Evolutionary conservation across 2,888 invertebrate genomes (phyloP).

Genomic region (Noctua pronuba): DNA sequence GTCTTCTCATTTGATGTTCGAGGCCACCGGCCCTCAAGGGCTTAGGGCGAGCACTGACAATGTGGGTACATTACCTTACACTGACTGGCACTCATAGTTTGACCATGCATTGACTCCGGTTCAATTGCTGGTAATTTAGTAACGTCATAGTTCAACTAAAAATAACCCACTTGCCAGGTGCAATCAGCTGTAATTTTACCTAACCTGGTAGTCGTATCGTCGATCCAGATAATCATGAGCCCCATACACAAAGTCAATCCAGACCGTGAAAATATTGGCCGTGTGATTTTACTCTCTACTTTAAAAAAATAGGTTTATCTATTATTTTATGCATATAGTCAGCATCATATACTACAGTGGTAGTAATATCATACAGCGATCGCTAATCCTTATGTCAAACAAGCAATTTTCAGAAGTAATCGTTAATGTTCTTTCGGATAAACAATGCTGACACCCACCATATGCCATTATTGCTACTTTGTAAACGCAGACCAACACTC

Average conservation of each 20-base stretch:
- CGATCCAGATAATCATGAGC: neutral
- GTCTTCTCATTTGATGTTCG: conserved; percentile 6
- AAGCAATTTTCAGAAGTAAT: neutral
- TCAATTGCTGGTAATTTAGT: neutral
- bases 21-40: neutral
- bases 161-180: neutral
- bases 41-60: conserved; percentile 5
- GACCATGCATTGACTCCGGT: neutral
- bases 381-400: neutral
- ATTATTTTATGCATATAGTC: neutral
- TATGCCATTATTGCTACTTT: neutral
- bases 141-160: neutral
- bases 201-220: neutral
- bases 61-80: conserved; percentile 17
- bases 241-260: too few relatives aligned
- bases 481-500: conserved; percentile 7
- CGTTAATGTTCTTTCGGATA: conserved; percentile 15
- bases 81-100: conserved; percentile 21
- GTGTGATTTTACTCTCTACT: neutral
- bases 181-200: neutral
- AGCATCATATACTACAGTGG: neutral
- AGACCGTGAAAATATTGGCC: neutral
- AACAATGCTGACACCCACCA: conserved; percentile 21
- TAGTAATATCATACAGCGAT: neutral
- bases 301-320: neutral